Conservation (phyloP, 2,797 vertebrate species). For the Thaleichthys pacificus region DNA sequence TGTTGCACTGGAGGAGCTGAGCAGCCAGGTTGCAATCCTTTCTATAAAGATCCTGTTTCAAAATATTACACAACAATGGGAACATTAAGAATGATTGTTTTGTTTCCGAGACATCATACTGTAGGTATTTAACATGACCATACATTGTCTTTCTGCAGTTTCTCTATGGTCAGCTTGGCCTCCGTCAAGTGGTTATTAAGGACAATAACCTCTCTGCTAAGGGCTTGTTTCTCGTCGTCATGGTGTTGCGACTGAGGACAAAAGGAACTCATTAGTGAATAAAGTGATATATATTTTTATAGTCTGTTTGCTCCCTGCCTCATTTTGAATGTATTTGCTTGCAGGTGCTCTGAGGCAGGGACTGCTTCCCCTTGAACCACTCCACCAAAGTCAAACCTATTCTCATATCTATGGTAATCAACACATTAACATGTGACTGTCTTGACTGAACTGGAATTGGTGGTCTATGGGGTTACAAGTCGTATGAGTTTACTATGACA, state of each 20-base stretch:
- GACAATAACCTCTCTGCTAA: conserved; percentile 96
- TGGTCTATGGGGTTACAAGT: conserved; percentile 40
- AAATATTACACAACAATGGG: conserved; percentile 9
- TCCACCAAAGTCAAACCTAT: not conserved
- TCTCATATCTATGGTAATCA: not conserved
- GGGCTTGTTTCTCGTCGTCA: conserved; percentile 93
- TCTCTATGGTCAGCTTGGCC: conserved; percentile 97
- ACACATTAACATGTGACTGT: conserved; percentile 56
- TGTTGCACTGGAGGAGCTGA: conserved; percentile 96
- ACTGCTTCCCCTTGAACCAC: not conserved
- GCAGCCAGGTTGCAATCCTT: conserved; percentile 97
- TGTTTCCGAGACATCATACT: not conserved
- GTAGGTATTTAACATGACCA: conserved; percentile 56
- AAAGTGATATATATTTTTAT: not conserved
- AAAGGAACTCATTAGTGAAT: not conserved
- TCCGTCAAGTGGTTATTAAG: conserved; percentile 98
- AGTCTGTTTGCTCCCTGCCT: not conserved
- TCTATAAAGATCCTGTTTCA: conserved; percentile 89
- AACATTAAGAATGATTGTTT: not conserved
- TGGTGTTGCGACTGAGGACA: conserved; percentile 88
- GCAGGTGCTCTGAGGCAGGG: conserved; percentile 31
- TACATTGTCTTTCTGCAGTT: conserved; percentile 95
- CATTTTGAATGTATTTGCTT: conserved; percentile 5
- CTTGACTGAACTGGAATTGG: conserved; percentile 47
- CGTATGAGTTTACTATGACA: conserved; percentile 56